Conservation (phyloP, 2,113 vertebrate species). For the Riparia riparia region DNA sequence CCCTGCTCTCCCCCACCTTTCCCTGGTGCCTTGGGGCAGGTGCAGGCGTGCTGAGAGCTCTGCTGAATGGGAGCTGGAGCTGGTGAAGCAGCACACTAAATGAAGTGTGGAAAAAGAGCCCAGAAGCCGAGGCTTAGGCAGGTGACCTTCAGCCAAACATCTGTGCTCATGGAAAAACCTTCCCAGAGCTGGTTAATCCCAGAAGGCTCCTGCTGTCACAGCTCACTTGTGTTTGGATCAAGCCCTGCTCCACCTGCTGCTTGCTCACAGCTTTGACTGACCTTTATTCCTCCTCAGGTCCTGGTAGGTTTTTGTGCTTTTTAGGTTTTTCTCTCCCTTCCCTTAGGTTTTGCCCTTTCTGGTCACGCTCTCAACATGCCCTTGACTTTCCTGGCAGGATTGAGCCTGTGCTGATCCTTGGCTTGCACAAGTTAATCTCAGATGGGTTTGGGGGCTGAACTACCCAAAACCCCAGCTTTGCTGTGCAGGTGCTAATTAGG, state of each 20-base stretch:
- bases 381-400: neutral
- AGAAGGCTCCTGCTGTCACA: slow-evolving; percentile 28
- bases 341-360: neutral
- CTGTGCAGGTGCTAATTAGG: neutral
- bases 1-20: neutral
- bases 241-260: slow-evolving; percentile 50
- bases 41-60: neutral
- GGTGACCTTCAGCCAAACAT: slow-evolving; percentile 59
- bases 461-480: neutral
- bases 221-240: slow-evolving; percentile 1
- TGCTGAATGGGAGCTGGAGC: neutral
- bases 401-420: neutral
- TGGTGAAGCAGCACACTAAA: neutral
- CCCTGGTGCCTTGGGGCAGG: neutral
- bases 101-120: neutral
- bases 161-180: slow-evolving; percentile 42
- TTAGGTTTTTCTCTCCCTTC: neutral
- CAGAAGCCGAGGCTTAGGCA: slow-evolving; percentile 4
- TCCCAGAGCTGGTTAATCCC: slow-evolving; percentile 40
- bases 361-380: neutral
- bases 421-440: neutral
- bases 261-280: slow-evolving; percentile 24
- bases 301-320: neutral
- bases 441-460: neutral
- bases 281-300: slow-evolving; percentile 13